Evolutionary conservation across 2,888 invertebrate genomes (phyloP).

Genomic region (Clepsis dumicolana): DNA sequence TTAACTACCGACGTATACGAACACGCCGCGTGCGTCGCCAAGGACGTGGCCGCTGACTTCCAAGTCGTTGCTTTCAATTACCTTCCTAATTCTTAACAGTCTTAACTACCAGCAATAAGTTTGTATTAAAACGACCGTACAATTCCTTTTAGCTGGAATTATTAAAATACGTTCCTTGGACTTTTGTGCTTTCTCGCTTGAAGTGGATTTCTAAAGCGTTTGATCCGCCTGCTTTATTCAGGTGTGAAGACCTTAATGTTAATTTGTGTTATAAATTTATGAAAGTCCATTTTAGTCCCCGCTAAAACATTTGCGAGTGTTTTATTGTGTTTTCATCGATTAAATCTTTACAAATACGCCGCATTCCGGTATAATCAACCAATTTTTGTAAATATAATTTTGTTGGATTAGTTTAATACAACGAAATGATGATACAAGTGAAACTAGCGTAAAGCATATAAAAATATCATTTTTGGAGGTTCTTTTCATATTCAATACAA

Average conservation of each 20-base stretch:
- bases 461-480: no score
- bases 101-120: conserved; percentile 50
- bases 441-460: no score
- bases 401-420: no score
- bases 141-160: conserved; percentile 33
- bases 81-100: conserved; percentile 64
- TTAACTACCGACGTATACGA: conserved; percentile 68
- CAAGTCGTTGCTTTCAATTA: conserved; percentile 74
- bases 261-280: not conserved
- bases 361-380: no score
- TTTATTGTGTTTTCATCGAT: no score
- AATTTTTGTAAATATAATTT: no score
- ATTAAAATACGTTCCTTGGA: conserved; percentile 34
- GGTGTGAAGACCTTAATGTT: not conserved
- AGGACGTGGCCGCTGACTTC: conserved; percentile 49
- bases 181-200: conserved; percentile 12
- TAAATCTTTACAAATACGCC: no score
- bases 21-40: conserved; percentile 50
- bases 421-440: no score
- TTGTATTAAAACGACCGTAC: conserved; percentile 53
- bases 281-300: no score
- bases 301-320: no score
- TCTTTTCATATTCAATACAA: no score
- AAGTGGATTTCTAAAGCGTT: not conserved
- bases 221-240: conserved; percentile 1